A percentile compares a stretch with the other conserved stretches of the same genome.
Evolutionary conservation across 2,113 vertebrate species (phyloP).

Genomic region (Prietella phreatophila): DNA sequence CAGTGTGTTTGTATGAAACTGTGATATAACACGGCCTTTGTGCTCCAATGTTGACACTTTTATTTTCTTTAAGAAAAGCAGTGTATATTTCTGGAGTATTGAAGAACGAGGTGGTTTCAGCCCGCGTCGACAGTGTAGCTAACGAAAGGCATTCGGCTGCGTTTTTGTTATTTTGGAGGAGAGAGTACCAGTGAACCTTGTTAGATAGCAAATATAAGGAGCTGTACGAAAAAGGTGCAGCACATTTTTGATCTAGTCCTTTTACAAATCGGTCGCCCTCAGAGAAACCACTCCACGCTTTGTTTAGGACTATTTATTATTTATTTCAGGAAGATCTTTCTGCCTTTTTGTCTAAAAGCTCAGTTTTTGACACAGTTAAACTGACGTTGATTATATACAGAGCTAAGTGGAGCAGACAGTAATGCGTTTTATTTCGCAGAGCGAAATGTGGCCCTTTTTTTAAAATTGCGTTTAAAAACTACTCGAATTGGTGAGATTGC

Average conservation of each 20-base stretch:
- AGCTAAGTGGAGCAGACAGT: not conserved
- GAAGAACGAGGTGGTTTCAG: not conserved
- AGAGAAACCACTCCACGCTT: not conserved
- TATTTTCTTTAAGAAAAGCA: not conserved
- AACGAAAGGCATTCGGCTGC: too few species aligned
- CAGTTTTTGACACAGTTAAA: not conserved
- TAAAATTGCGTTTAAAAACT: too few species aligned
- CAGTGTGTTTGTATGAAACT: constrained; percentile 10
- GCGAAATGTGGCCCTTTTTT: too few species aligned
- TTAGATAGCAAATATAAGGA: too few species aligned
- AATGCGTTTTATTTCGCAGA: not conserved
- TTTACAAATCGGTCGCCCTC: not conserved
- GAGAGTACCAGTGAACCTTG: not conserved
- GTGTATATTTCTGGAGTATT: not conserved
- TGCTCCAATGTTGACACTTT: not conserved
- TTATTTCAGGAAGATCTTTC: not conserved
- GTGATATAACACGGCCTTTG: not conserved
- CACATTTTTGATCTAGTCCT: not conserved
- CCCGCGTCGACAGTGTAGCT: not conserved
- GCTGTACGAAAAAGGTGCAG: too few species aligned
- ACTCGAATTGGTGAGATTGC: too few species aligned
- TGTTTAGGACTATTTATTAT: not conserved
- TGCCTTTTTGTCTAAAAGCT: not conserved
- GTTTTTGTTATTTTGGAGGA: not conserved
- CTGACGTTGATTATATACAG: not conserved